Base-by-base conservation (phyloP, 2,888 invertebrate genomes). In the Scaptomyza cyrtandrae region DNA sequence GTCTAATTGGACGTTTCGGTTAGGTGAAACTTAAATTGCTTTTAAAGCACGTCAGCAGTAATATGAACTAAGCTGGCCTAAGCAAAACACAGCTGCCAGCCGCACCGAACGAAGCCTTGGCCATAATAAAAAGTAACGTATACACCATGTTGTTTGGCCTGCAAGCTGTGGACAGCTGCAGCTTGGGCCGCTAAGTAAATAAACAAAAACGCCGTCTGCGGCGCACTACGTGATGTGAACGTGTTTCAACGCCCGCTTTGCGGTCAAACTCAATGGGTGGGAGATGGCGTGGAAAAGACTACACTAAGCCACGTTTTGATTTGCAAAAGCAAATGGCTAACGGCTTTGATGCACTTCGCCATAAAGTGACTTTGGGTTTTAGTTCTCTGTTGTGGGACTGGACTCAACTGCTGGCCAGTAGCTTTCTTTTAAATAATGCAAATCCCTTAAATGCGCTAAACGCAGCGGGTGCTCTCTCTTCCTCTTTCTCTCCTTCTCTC, bases 401-500 rank as follows among this genome's bases (percentile, higher is more conserved):
- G 27, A 10, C n/a, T 39, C 58, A 14, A 14, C 41, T 10, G 16
- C n/a, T 24, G 35, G 19, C 50, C 24, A 68, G 64, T 24, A 64
- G 64, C 70, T 63, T 70, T 70, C 69, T 68, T 68, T 70, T 83
- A 81, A 87, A 85, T 87, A 87, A 86, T 87, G 88, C 72, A 86
- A 86, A 86, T 86, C 85, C 73, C 59, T 77, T 74, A 86, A 87
- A 85, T 75, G 77, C 85, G 57, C 86, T 82, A 77, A 85, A 71
- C 81, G 74, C 85, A 74, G 71, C 78, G 69, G 72, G 62, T 61
- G 61, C 57, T 39, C 49, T 37, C 39, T 37, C 14, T 52, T 29
- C 35, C 16, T 16, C 24, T 24, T 0, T 4, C 49, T 46, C 45
- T 35, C 27, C 7, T 3, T 52, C 35, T 41, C 16, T 16, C 24